Base-by-base conservation (phyloP, 2,888 invertebrate genomes). In the Agrochola macilenta region DNA sequence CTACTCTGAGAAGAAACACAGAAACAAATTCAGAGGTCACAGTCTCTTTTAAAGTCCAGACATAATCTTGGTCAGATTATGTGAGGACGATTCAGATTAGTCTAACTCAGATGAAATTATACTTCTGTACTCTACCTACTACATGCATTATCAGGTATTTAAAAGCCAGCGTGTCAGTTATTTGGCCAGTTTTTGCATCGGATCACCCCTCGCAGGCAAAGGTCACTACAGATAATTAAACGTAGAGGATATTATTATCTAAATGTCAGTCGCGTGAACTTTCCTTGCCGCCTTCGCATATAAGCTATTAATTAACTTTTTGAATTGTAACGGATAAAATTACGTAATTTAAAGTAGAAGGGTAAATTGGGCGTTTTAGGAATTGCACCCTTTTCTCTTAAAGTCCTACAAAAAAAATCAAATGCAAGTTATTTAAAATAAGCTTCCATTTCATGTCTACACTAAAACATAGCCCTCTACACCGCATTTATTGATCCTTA, bases 231-330 rank as follows among this genome's bases (percentile, higher is more conserved):
- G 9, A 20, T 82, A 76, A 85, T 83, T 88, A 88, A 75, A 78
- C 49, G 73, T 35, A 78, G 39, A 66, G 57, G 54, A 39, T 74
- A 66, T 65, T 65, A 78, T 65, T 65, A 58, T 52, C 69, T 78
- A 88, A 87, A 87, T 88, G 88, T 79, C 87, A 88, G 70, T 23
- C 30, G 52, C 35, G 26, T 85, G 85, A 85, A 87, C 85, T 85
- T 84, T 86, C 26, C 30, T 60, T 52, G 57, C 57, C 43, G 39
- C 30, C 49, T 30, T 30, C 52, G n/a, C 30, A 26, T 17, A 23
- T n/a, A 30, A 1, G 39, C 58, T 49, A 35, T 68, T 84, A 84
- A 76, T 80, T 66, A 61, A 26, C 7, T 52, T 79, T 85, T 85
- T 76, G 26, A 78, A 79, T 65, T 66, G 70, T 87, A 82, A 83